Base-by-base conservation (phyloP, 2,113 vertebrate genomes). In the Microcebus ravelobensis region DNA sequence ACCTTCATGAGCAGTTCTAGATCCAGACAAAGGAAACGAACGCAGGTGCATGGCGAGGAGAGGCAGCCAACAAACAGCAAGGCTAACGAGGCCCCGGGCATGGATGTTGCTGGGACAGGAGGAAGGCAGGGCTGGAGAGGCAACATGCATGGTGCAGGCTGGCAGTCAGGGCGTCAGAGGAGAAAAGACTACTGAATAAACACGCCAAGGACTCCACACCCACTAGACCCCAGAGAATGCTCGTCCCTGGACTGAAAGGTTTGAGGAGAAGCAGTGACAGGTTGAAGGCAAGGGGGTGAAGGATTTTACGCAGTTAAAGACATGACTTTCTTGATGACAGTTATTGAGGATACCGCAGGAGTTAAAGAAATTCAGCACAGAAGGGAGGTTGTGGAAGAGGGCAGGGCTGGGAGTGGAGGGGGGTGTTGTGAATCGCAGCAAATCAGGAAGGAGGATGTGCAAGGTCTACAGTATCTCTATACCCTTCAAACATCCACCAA, bases 401-500 rank as follows among this genome's bases (percentile, higher is more conserved):
- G 11, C 17, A 48, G 15, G 71, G 9, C 34, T 14, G 27, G 8
- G 45, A 29, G 13, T 20, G 11, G 1, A n/a, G 39, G 0, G 0
- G 17, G 4, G 8, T 6, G 2, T 0, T 83, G 15, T n/a, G 57
- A 61, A 52, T 0, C 0, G 3, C 14, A 67, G 48, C 59, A 77
- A 74, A 52, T 29, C 20, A 50, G 48, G 70, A 86, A n/a, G 42
- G 27, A 9, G 42, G 42, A 3, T 9, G 57, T 2, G n/a, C 15
- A 42, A 20, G 65, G 36, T 71, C 70, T 29, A 11, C 10, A 10
- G 21, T 6, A 2, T 31, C 25, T 84, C 27, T 50, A 34, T 5
- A 39, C 10, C 39, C 39, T 71, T 80, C 42, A 34, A 52, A 84
- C 7, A 25, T 15, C 50, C 21, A 18, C 27, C 45, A 50, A 18